These are phyloP conservation scores for Rhombomys opimus DNA, from an alignment of 2,113 vertebrate species.

Conservation along the genomic window DNA sequence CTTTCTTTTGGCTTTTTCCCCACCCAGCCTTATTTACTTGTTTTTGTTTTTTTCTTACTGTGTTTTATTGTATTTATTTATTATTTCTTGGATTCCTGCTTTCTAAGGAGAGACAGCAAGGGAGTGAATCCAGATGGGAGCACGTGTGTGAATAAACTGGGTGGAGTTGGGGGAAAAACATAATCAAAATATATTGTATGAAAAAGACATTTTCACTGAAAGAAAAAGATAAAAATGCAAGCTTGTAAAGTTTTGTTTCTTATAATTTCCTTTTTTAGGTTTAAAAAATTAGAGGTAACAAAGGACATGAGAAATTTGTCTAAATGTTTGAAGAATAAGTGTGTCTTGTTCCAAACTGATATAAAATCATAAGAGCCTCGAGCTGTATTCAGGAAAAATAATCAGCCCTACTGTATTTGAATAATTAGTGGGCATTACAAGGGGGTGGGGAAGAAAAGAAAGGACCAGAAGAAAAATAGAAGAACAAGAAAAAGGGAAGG, in stretches of 20 bases:
- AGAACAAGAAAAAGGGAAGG: too few species aligned
- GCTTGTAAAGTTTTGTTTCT: background rate
- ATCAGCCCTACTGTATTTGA: fast-evolving
- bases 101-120: background rate
- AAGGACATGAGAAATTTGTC: background rate
- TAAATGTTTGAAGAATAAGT: background rate
- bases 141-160: background rate
- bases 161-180: background rate
- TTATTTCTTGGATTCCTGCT: background rate
- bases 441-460: background rate
- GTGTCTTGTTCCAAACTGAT: background rate
- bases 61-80: background rate
- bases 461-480: background rate
- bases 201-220: background rate
- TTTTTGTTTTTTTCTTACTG: background rate
- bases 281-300: background rate
- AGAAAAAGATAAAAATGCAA: background rate
- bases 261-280: background rate
- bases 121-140: background rate
- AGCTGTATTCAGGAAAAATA: background rate
- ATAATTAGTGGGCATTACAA: background rate
- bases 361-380: background rate
- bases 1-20: background rate
- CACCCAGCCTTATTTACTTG: background rate
- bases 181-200: background rate